Base-by-base conservation (phyloP, 2,888 invertebrate genomes). In the Dasysyrphus tricinctus region DNA sequence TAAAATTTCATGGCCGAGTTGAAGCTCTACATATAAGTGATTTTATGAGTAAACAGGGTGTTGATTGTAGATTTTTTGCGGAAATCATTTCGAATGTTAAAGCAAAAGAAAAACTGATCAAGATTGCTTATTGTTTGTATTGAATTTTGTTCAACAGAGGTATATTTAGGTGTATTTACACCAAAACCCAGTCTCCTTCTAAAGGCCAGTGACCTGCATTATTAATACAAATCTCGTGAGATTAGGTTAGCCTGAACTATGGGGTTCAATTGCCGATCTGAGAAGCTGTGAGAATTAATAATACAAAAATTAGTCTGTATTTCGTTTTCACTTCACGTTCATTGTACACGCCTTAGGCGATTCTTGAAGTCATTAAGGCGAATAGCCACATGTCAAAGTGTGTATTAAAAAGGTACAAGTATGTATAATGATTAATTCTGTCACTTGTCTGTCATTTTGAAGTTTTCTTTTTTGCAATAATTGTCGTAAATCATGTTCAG, bases 1-100 rank as follows among this genome's bases (percentile, higher is more conserved):
- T 54, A 67, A 61, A 65, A 63, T 73, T 78, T 78, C 78, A 82
- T 78, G 82, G 82, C 12, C 78, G 54, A 51, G 44, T 61, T 82
- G 44, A 57, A 51, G 57, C 37, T 59, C 78, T 54, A 67, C 42
- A 82, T 73, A 32, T 32, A 78, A 73, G 54, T 65, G 59, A 59
- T 73, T 77, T 81, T 56, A 42, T 57, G n/a, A 44, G 19, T 24
- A 42, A n/a, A 77, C 78, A 77, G 77, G 65, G 81, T 82, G 77
- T 34, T 57, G 75, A 42, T 39, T 2, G 16, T 69, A 11, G 5
- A 12, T 67, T n/a, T 24, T 67, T 76, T 67, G 47, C 59, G 69
- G 49, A 77, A 59, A 32, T 24, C 7, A 16, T 9, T 65, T 47
- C 4, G 51, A 49, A 37, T 5, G 12, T 6, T 49, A 4, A 19